Evolutionary conservation across 2,113 vertebrate species (phyloP), one percentile per base, ranked within the genome.

Genomic region (Pimephales promelas): DNA sequence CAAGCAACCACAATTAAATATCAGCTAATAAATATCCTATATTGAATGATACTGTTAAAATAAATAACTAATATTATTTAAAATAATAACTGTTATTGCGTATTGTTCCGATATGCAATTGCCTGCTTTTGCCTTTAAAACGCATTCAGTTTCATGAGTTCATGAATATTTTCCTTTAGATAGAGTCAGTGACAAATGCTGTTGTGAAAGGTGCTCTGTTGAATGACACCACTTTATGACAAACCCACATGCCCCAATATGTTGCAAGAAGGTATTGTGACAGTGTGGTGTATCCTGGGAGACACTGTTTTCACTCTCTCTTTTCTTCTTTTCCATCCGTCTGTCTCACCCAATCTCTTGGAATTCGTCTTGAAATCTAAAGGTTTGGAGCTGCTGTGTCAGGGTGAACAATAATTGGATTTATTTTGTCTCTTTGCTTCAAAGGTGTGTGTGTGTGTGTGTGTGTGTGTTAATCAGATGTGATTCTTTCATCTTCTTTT

Each of bases 361-460:
- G 68, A 87, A 75, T 68, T 74, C 40, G 72, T 83, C 83, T 79
- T n/a, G 40, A 59, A 85, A 70, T 76, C 61, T 74, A 64, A 54
- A 43, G 52, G 26, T 49, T 70, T 72, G 5, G 22, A 20, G 31
- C 74, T 11, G 18, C 70, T 68, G 31, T 87, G 68, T 82, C 68
- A 56, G 76, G 59, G 74, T 83, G 74, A 83, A 79, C 74, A 62
- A 85, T 85, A 87, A 87, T 87, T 74, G 68, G 28, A 83, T 87
- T 74, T 68, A 73, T 68, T 45, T 75, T 72, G 64, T 85, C 36
- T 59, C 14, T 68, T 49, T 76, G 56, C 74, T 85, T 83, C 47
- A 83, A 70, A 85, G 54, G 26, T 28, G 36, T 26, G 75, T 82
- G 64, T 31, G 43, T 54, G 6, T 64, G 14, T 20, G 26, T 54